phyloP scores from a whole-genome alignment of 2,888 invertebrate genomes.

The Trimorus sp. region DNA sequence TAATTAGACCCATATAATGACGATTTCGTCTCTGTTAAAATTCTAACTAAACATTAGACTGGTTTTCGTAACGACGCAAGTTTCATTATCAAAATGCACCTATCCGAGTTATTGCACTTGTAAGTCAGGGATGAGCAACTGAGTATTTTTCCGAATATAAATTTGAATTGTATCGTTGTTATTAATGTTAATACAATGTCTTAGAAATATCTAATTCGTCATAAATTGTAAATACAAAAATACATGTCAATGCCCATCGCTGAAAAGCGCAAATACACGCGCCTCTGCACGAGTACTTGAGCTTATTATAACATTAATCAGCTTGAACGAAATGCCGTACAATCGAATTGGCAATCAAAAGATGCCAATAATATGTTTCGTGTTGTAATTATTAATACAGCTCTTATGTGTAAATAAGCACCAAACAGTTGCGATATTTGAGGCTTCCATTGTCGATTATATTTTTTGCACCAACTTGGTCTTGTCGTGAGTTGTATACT shows the following conservation, averaged over 20 bases:
- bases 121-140: conserved; percentile 16
- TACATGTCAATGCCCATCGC: too few relatives aligned
- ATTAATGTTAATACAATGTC: neutral
- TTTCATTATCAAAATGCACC: conserved; percentile 10
- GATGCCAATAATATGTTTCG: conserved; percentile 21
- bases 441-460: too few relatives aligned
- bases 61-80: conserved; percentile 5
- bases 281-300: neutral
- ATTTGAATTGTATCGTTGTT: neutral
- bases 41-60: conserved; percentile 27
- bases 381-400: neutral
- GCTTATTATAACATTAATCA: conserved; percentile 19
- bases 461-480: too few relatives aligned
- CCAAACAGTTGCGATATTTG: too few relatives aligned
- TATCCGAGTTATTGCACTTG: conserved; percentile 33
- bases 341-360: conserved; percentile 9
- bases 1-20: conserved; percentile 22
- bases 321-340: conserved; percentile 11
- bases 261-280: too few relatives aligned
- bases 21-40: neutral
- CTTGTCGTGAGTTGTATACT: too few relatives aligned
- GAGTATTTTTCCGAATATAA: conserved; percentile 11
- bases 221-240: too few relatives aligned
- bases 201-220: neutral
- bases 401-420: too few relatives aligned